Evolutionary conservation across 2,797 vertebrate genomes (phyloP).

Genomic region (Enteromius fasciolatus): DNA sequence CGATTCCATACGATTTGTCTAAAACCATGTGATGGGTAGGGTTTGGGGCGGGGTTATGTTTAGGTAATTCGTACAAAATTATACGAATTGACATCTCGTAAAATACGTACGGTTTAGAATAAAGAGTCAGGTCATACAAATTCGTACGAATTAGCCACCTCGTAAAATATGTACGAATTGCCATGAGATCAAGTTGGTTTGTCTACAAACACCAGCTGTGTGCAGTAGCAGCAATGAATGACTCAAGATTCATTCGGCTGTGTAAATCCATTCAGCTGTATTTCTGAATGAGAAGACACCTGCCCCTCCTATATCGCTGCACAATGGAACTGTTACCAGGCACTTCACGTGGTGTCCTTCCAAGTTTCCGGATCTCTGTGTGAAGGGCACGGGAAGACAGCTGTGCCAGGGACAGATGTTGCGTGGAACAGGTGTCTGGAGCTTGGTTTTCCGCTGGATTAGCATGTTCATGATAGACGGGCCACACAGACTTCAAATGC

Average conservation of each 20-base stretch:
- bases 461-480: conserved; percentile 79
- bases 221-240: background rate
- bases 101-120: too few relatives aligned
- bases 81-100: too few relatives aligned
- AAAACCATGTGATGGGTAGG: too few relatives aligned
- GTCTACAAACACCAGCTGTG: background rate
- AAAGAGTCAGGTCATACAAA: too few relatives aligned
- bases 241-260: background rate
- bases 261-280: conserved; percentile 4
- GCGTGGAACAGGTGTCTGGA: conserved; percentile 76
- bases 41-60: too few relatives aligned
- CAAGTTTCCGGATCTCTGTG: conserved; percentile 7
- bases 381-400: conserved; percentile 61
- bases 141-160: too few relatives aligned
- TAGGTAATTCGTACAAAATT: too few relatives aligned
- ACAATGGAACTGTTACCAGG: conserved; percentile 11
- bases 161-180: too few relatives aligned
- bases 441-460: conserved; percentile 76
- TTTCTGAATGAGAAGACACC: conserved; percentile 24
- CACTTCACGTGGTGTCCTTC: conserved; percentile 24
- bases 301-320: background rate
- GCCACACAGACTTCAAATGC: conserved; percentile 78
- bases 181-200: too few relatives aligned
- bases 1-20: too few relatives aligned
- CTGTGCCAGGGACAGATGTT: conserved; percentile 77